A percentile compares a stretch with the other conserved stretches of the same genome.
These are phyloP conservation scores for Eulemur albifrons DNA, from an alignment of 2,797 vertebrate genomes.

Conservation along the genomic window DNA sequence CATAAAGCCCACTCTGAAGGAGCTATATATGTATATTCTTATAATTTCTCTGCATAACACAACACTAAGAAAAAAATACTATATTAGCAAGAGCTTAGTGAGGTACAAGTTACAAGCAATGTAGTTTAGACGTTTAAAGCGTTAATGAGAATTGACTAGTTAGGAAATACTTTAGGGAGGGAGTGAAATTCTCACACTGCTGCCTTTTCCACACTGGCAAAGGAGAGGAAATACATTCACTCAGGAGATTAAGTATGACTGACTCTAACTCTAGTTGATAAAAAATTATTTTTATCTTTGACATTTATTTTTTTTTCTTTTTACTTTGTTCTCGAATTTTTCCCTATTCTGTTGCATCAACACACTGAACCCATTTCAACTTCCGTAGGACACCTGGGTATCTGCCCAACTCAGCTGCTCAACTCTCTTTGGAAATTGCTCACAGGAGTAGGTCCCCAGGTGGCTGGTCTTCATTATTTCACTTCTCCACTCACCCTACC, in stretches of 20 bases:
- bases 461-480: neutral
- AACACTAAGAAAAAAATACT: neutral
- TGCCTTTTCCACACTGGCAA: neutral
- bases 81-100: neutral
- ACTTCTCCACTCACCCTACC: neutral
- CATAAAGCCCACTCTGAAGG: neutral
- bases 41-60: neutral
- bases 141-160: neutral
- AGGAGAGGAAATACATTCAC: conserved; percentile 10
- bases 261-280: neutral
- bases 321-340: neutral
- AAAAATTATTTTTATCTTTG: conserved; percentile 39
- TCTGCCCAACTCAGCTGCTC: neutral
- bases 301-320: neutral
- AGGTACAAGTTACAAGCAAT: neutral
- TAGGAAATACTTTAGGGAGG: conserved; percentile 39
- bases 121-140: neutral
- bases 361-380: neutral
- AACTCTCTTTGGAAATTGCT: neutral
- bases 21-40: neutral
- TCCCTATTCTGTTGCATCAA: neutral
- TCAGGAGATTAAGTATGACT: conserved; percentile 5
- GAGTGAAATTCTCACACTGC: neutral
- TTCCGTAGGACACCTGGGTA: neutral
- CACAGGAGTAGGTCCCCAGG: neutral